Conservation (phyloP, 2,113 vertebrate species). For the Enhydra lutris region DNA sequence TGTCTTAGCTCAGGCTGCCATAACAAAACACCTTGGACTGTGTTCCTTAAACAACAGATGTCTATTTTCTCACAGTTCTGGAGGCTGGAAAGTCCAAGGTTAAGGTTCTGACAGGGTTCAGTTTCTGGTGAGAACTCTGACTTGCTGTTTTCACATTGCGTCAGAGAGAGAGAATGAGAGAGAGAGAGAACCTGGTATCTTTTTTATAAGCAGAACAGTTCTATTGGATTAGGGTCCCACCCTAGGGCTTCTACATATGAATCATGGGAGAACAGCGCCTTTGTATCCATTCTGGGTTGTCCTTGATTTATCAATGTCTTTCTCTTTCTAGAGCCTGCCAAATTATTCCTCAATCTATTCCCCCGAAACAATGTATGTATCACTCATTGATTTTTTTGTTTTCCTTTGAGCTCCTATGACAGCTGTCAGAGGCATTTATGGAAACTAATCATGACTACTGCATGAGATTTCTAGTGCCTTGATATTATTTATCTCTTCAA, state of each 20-base stretch:
- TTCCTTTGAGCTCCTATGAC: neutral
- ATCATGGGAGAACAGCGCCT: neutral
- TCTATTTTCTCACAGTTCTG: neutral
- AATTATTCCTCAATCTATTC: neutral
- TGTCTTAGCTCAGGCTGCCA: neutral
- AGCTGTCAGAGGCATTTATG: neutral
- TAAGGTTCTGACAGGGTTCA: neutral
- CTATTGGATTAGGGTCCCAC: neutral
- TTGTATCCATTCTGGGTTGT: neutral
- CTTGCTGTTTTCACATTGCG: neutral
- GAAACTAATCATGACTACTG: neutral
- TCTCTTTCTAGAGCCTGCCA: neutral
- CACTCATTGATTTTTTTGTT: neutral
- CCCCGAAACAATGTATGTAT: neutral
- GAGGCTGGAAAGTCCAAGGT: neutral
- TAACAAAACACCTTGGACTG: neutral
- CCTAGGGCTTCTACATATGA: neutral
- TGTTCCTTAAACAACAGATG: neutral
- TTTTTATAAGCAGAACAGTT: neutral
- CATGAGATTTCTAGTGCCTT: neutral
- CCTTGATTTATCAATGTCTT: neutral
- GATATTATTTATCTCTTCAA: conserved; percentile 10
- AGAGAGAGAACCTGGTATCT: neutral
- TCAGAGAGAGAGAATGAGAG: neutral
- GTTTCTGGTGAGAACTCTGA: neutral